Evolutionary conservation across 2,888 invertebrate genomes (phyloP), one percentile per base, ranked within the genome.

Genomic region (Pteria penguin): DNA sequence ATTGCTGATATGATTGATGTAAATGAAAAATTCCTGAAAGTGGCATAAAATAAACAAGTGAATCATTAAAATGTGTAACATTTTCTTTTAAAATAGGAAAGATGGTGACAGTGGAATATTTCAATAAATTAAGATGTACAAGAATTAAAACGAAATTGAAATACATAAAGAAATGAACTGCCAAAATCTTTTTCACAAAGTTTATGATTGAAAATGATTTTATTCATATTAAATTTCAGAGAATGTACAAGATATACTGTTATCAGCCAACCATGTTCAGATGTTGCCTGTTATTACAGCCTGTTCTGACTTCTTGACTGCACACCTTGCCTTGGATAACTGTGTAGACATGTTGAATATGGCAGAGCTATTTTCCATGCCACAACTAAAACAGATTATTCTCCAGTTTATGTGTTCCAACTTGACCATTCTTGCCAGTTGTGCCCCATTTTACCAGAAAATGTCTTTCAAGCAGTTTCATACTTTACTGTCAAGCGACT

Each of bases 311-410:
- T 95, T 94, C 86, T 91, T 95, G 29, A 93, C 94, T 91, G 93
- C 94, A n/a, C 95, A 95, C 88, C 93, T 95, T 5, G 94, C 95
- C 88, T 91, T 95, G 76, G 95, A 95, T 72, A 95, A 95, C 89
- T 95, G 95, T 90, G 94, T 95, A n/a, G 95, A 95, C 86, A 94
- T 95, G 78, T 94, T 94, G 0, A 94, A 94, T 29, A 93, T 95
- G 84, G 95, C 95, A 0, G 95, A 95, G 90, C 94, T 94, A 2
- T 95, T 95, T 91, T 94, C 94, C 0, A 92, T 95, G 71, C 91
- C 93, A 70, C 93, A 93, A 63, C 90, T 96, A 33, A 93, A 94
- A 76, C 93, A 93, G 81, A 93, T 94, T 80, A 94, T 94, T 4
- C 95, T 95, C 88, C 93, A 94, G 78, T 95, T 94, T 89, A 95